phyloP scores from a whole-genome alignment of 2,113 vertebrate species.

The Anhinga anhinga region DNA sequence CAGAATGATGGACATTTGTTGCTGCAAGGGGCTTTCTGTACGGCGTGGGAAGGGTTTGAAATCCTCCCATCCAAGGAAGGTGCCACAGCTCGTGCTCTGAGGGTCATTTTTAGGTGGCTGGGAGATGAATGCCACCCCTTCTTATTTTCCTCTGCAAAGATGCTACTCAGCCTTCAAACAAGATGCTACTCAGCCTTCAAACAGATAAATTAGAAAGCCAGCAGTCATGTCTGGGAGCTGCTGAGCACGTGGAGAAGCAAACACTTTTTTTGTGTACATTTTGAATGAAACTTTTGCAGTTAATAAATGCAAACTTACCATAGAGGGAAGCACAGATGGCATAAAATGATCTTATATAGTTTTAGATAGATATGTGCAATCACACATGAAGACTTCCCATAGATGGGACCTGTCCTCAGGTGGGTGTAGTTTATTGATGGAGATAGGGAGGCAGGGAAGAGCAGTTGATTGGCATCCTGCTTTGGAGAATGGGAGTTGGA shows the following conservation, averaged over 20 bases:
- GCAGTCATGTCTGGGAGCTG: not conserved
- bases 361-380: not conserved
- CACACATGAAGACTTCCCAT: not conserved
- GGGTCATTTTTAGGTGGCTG: not conserved
- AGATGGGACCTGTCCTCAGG: not conserved
- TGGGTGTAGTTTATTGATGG: not conserved
- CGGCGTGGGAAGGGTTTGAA: not conserved
- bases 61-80: not conserved
- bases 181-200: no score
- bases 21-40: not conserved
- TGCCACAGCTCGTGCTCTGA: not conserved
- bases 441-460: not conserved
- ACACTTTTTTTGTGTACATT: not conserved
- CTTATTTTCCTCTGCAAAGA: not conserved
- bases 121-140: not conserved
- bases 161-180: no score
- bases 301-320: not conserved
- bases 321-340: not conserved
- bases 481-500: not conserved
- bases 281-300: not conserved
- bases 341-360: not conserved
- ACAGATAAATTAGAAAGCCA: not conserved
- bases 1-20: not conserved
- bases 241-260: not conserved
- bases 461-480: not conserved